Evolutionary conservation across 2,888 invertebrate species (phyloP), one percentile per base, ranked within the genome.

Genomic region (Idaea dimidiata): DNA sequence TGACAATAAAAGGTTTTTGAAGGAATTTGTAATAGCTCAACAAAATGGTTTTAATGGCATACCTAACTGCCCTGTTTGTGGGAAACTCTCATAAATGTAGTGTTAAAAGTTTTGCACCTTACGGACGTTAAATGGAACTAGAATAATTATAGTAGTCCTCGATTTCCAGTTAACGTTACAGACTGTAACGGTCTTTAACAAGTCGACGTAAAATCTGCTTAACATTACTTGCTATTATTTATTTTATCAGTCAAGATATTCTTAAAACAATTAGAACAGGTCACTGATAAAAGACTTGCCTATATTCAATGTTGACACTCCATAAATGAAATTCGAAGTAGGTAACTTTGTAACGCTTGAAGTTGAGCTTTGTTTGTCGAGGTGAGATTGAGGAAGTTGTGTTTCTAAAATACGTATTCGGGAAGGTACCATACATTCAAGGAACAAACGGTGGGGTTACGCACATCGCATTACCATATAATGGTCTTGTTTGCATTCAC

Each of bases 401-500:
- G 70, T 74, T 71, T 76, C 75, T 80, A 79, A 81, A 79, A 83
- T 81, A 79, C 76, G 80, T 81, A 79, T 84, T 83, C 77, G 77
- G 80, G 78, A 79, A 80, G 77, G 77, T 75, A 76, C n/a, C n/a
- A n/a, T n/a, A n/a, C n/a, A n/a, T n/a, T 74, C 75, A 77, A 80
- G 80, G 76, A 81, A 82, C 83, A 82, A 77, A 80, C 81, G 73
- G 80, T 77, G 76, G 79, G 84, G 82, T 87, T 88, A 90, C 89
- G 86, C 88, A 86, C 82, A 78, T 82, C 78, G 76, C 78, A 90
- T 91, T 90, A 89, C 78, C 90, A 89, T 91, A 89, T 89, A 90
- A 91, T 90, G 80, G 89, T 79, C 86, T 82, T 89, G 88, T 89
- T 91, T 87, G 86, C 89, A 89, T 91, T 87, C 81, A 81, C 70